Evolutionary conservation across 2,797 vertebrate genomes (phyloP), one percentile per base, ranked within the genome.

Genomic region (Hoplostethus atlanticus): DNA sequence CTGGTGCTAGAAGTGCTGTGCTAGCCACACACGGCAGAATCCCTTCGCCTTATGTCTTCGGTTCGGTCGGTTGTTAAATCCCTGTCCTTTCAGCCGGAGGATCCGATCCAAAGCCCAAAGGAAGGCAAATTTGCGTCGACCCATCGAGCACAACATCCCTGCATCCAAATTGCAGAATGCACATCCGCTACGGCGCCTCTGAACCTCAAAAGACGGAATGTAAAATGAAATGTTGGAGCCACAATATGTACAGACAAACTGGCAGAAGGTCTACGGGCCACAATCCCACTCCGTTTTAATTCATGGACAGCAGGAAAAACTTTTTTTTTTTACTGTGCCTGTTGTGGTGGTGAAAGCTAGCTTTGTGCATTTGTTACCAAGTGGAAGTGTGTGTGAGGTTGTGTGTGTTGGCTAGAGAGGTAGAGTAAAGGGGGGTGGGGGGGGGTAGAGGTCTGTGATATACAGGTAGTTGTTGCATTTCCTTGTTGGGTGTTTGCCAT

Each of bases 241-340:
- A 28, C 44, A 36, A 47, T 48, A 34, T 57, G 11, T n/a, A 48
- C 1, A 5, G 25, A 66, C 47, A 42, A 67, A 81, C 57, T n/a
- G 7, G 47, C 64, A 71, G 75, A 69, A 65, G 30, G 68, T 78
- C 69, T 58, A 28, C 40, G 47, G 55, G 74, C 51, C 52, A 66
- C 74, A 77, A 69, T 51, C 71, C 72, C 70, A 57, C 47, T 77
- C 68, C 50, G 74, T 67, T 75, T 85, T 9, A 42, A 72, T 68
- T 67, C 67, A 64, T 56, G 71, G 67, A 87, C 73, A 56, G 64
- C 64, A 78, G 28, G 48, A 79, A 64, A 73, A 42, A 75, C 65
- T 75, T 81, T 53, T 80, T 53, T 84, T 86, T 72, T 78, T 85
- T 75, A 81, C 77, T 87, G 88, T 89, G 89, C 86, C 88, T 89